Evolutionary conservation across 2,113 vertebrate genomes (phyloP).

Genomic region (Accipiter virgatus): DNA sequence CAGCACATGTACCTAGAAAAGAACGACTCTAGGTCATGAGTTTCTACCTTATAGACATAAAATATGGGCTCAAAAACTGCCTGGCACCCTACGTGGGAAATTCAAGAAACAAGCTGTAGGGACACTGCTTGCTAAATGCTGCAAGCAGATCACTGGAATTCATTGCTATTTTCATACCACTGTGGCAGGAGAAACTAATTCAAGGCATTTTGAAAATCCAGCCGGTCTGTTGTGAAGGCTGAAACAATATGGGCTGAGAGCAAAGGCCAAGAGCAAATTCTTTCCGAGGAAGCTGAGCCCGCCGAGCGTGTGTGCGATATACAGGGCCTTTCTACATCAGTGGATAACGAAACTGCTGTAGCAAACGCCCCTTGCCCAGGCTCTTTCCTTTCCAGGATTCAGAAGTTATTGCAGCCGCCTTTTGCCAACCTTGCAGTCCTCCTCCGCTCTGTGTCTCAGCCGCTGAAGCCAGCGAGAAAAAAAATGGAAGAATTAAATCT

Average conservation of each 20-base stretch:
- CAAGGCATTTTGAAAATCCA: neutral
- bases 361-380: neutral
- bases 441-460: neutral
- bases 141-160: neutral
- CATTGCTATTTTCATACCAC: neutral
- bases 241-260: neutral
- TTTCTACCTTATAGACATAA: neutral
- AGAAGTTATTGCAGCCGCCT: neutral
- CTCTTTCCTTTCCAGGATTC: neutral
- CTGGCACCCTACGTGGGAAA: neutral
- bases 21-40: neutral
- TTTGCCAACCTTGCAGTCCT: neutral
- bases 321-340: neutral
- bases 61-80: neutral
- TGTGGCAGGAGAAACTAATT: neutral
- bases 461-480: neutral
- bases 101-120: neutral
- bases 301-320: neutral
- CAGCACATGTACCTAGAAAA: neutral
- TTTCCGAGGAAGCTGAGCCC: neutral
- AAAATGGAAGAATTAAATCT: neutral
- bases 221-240: neutral
- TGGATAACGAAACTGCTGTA: neutral
- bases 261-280: neutral
- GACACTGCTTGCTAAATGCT: neutral